A percentile compares a stretch with the other conserved stretches of the same genome.
Evolutionary conservation across 1,140 invertebrate genomes (phyloP).

Genomic region (Scaptomyza hsui): DNA sequence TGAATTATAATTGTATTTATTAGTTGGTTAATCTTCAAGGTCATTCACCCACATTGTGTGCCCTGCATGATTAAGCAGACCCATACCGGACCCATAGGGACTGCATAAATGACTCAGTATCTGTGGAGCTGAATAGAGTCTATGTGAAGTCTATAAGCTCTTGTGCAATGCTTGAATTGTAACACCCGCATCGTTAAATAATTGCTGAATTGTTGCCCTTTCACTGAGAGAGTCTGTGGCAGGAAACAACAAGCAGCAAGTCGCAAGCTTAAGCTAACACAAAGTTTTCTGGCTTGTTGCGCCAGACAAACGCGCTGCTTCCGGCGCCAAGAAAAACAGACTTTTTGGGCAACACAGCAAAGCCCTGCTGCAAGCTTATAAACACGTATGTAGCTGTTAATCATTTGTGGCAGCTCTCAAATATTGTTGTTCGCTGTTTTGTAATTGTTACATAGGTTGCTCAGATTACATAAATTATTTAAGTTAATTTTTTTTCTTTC

Average conservation of each 20-base stretch:
- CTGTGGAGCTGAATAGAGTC: too few relatives aligned
- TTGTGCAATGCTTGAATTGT: slow-evolving; percentile 38
- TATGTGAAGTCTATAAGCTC: not conserved
- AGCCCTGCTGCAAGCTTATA: slow-evolving; percentile 22
- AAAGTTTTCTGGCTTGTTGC: slow-evolving; percentile 17
- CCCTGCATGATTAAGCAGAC: slow-evolving; percentile 35
- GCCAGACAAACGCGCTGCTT: slow-evolving; percentile 30
- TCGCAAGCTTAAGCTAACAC: not conserved
- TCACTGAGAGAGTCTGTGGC: slow-evolving; percentile 17
- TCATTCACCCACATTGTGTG: slow-evolving; percentile 75
- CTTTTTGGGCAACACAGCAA: slow-evolving; percentile 18
- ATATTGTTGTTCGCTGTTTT: slow-evolving; percentile 17
- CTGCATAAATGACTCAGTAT: slow-evolving; percentile 27
- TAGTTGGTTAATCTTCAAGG: slow-evolving; percentile 66
- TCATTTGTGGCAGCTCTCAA: slow-evolving; percentile 35
- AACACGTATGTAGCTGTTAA: slow-evolving; percentile 20
- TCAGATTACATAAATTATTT: slow-evolving; percentile 63
- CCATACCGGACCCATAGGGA: not conserved
- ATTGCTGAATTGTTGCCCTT: slow-evolving; percentile 26
- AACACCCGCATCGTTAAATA: slow-evolving; percentile 35
- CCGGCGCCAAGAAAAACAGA: slow-evolving; percentile 33
- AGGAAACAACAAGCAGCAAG: slow-evolving; percentile 13
- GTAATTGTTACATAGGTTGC: slow-evolving; percentile 32
- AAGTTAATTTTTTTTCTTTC: slow-evolving; percentile 18
- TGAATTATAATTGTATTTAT: slow-evolving; percentile 61